Conservation (phyloP, 2,113 vertebrate species). For the Nibea coibor region DNA sequence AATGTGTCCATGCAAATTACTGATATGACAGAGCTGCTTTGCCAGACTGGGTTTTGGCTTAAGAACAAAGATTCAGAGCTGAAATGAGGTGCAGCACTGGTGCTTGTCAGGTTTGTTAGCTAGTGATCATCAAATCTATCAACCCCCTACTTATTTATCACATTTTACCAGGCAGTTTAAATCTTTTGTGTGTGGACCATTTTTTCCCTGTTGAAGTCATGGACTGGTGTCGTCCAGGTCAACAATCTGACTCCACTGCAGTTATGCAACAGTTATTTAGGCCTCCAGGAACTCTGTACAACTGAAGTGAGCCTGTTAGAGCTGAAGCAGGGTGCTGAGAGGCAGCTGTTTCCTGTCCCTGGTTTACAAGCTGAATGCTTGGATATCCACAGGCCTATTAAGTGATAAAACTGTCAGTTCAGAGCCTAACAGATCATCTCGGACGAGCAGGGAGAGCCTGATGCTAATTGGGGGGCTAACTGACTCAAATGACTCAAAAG, state of each 20-base stretch:
- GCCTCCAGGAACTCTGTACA: not conserved
- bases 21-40: not conserved
- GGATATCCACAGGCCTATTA: conserved; percentile 21
- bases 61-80: not conserved
- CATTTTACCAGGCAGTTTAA: no score
- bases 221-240: not conserved
- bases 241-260: not conserved
- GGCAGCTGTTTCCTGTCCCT: conserved; percentile 34
- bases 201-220: no score
- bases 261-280: conserved; percentile 6
- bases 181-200: no score
- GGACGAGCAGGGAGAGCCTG: not conserved
- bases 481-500: not conserved
- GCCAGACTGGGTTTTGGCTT: not conserved
- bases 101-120: not conserved
- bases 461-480: not conserved
- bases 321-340: not conserved
- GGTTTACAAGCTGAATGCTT: conserved; percentile 22
- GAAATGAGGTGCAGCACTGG: not conserved
- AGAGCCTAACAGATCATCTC: conserved; percentile 14
- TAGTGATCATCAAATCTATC: not conserved
- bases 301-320: conserved; percentile 8
- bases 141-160: no score
- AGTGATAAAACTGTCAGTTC: conserved; percentile 47
- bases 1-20: not conserved